phyloP scores from a whole-genome alignment of 2,113 vertebrate species.

The Balaenoptera acutorostrata region DNA sequence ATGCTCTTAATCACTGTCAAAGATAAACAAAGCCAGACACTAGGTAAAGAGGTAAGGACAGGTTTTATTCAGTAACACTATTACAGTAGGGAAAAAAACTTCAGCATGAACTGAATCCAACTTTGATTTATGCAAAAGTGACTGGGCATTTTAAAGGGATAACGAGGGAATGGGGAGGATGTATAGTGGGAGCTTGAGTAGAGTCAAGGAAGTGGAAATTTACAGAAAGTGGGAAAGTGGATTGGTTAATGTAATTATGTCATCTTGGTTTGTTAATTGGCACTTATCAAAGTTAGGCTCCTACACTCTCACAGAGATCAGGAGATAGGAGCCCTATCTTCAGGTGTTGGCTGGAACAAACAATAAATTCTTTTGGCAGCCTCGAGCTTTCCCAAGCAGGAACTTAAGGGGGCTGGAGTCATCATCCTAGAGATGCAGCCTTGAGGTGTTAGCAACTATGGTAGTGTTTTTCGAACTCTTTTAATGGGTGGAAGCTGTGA shows the following conservation, averaged over 20 bases:
- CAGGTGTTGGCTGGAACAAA: background rate
- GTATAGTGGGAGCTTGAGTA: background rate
- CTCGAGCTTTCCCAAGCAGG: background rate
- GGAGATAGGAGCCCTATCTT: background rate
- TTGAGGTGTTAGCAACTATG: background rate
- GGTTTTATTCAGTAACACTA: background rate
- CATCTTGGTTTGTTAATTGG: background rate
- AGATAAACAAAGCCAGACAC: background rate
- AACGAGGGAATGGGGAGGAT: background rate
- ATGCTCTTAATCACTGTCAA: background rate
- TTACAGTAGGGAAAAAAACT: background rate
- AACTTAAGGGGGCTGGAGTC: background rate
- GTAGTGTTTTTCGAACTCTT: background rate
- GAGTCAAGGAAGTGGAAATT: background rate
- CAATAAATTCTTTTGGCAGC: background rate
- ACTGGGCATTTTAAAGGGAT: background rate
- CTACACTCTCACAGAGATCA: background rate
- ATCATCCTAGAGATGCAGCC: no score
- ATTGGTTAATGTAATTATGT: background rate
- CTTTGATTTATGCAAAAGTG: background rate
- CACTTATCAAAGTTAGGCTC: background rate
- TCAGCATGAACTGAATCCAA: background rate
- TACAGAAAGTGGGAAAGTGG: background rate
- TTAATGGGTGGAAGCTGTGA: fast-evolving
- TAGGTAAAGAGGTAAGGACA: background rate